Evolutionary conservation across 2,888 invertebrate species (phyloP), one percentile per base, ranked within the genome.

Genomic region (Xanthia icteritia): DNA sequence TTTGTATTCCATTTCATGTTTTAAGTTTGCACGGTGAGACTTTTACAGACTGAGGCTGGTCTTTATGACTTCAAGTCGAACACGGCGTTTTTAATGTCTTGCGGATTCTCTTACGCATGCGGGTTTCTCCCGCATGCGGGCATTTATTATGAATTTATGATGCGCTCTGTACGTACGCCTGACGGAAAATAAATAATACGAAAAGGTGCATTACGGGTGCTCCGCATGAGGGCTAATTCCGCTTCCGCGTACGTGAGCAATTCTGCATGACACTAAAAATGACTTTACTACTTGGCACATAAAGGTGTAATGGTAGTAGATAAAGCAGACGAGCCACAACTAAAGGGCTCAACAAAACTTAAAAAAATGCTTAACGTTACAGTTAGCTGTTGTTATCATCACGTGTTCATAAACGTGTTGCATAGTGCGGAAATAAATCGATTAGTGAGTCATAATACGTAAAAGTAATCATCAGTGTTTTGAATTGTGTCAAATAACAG

Each of bases 371-470:
- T 11, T 20, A 39, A 64, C 6, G 20, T 5, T 42, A 27, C 20
- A 45, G 11, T n/a, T 20, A 17, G 11, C 1, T 31, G 0, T 27
- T 48, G 2, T 31, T 31, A 31, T 31, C 2, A 11, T 8, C 20
- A 36, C 13, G 5, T 45, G 8, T 67, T 36, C n/a, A 15, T 2
- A 36, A n/a, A 13, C 1, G 23, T 51, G 31, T 51, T 23, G 27
- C 23, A 75, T 61, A 31, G 42, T 1, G 2, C 11, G 3, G 1
- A 17, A 42, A 39, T 2, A 54, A 39, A 54, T 20, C 61, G 3
- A 54, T 77, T 23, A 45, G 11, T 36, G 42, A 63, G 20, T 76
- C 60, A 58, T 51, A n/a, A 4, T 58, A 60, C 17, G 15, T 42
- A n/a, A 20, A n/a, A 8, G 8, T 5, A 5, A 11, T 63, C 1